Base-by-base conservation (phyloP, 2,797 vertebrate genomes). In the Neoniphon sammara region DNA sequence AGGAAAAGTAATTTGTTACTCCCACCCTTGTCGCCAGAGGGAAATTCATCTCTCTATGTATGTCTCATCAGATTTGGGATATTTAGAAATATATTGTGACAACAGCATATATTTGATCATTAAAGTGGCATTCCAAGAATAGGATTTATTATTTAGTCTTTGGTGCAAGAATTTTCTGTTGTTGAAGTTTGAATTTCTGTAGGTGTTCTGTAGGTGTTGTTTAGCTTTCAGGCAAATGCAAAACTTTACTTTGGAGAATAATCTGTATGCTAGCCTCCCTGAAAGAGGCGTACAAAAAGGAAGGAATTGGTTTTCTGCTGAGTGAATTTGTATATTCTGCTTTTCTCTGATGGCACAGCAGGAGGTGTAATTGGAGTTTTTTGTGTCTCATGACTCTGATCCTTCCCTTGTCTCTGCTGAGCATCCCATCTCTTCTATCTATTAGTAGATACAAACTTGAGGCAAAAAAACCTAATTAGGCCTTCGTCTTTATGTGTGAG, bases 381-480 rank as follows among this genome's bases (percentile, higher is more conserved):
- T 23, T 50, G 27, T 39, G 20, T 31, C 23, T 25, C 55, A 18
- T 52, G 25, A 30, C 52, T 50, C 46, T 49, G 44, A 59, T 60
- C 56, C 44, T 49, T n/a, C 44, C 46, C 20, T 17, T 50, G 50
- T 9, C 52, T 42, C 64, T 21, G n/a, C 34, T 25, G 7, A 31
- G n/a, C 2, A 14, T 46, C 65, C 31, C 20, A 2, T 7, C 46
- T 61, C 44, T 59, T 20, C 14, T 18, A 0, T 73, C 58, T 36
- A 54, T 60, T 54, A 53, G 61, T 3, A 20, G 23, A 31, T 55
- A 72, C 27, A 47, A 42, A n/a, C 20, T 6, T 49, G 14, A 57
- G 39, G n/a, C n/a, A 5, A 50, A 66, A 77, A 72, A 78, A 46
- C 34, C 60, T 56, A 69, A 71, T 74, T 61, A 68, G 58, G 46